Base-by-base conservation (phyloP, 2,113 vertebrate species). In the Entelurus aequoreus region DNA sequence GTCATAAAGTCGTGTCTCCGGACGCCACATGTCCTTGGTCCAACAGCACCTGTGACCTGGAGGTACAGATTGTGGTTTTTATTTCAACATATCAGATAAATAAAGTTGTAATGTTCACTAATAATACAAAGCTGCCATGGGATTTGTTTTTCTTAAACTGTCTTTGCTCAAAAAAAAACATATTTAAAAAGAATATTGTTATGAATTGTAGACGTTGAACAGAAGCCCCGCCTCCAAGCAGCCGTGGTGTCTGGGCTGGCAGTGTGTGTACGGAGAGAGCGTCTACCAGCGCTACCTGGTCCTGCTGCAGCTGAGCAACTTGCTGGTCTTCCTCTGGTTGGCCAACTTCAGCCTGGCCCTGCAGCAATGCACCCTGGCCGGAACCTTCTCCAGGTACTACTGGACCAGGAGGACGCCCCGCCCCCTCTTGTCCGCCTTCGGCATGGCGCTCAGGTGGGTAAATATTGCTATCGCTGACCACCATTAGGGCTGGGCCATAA, bases 341-440 rank as follows among this genome's bases (percentile, higher is more conserved):
- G 83, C 93, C 54, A 96, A 96, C 80, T 98, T 98, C 79, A 88
- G 90, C 63, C 81, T 93, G 77, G 95, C 95, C 1, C 74, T 98
- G 86, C 92, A 92, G 74, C 94, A 95, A 78, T 95, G 93, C 84
- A 88, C 94, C 6, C 90, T 98, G 60, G 94, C 94, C 8, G 95
- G 95, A 75, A 88, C 93, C 59, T 98, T 98, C 56, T 92, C 94
- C 42, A 91, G 92, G 37, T 98, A 94, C 53, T 98, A 98, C 80
- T 98, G 95, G 95, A 92, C 95, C 66, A 89, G 80, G 63, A 90
- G 82, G 51, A 98, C 95, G 68, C 94, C 94, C 5, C 88, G 89
- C 71, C 94, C 94, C 0, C 88, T 98, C 8, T 91, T 93, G 60
- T 88, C 88, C 46, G 89, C 95, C 0, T 95, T 98, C 73, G 87